Base-by-base conservation (phyloP, 2,888 invertebrate species). In the Lithodes maja region DNA sequence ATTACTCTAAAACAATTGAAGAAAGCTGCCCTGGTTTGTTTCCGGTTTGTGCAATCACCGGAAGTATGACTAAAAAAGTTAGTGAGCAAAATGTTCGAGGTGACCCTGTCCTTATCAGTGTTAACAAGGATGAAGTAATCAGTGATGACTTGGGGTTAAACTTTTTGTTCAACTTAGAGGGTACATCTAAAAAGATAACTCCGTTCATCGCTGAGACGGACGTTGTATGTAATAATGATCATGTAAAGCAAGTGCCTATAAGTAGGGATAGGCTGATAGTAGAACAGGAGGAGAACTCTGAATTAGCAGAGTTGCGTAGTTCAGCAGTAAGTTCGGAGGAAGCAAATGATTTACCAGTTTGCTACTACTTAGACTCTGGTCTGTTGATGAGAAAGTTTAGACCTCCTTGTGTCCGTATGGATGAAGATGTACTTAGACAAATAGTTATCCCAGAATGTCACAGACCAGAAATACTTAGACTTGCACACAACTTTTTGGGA, bases 281-380 rank as follows among this genome's bases (percentile, higher is more conserved):
- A 61, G 68, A 61, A 12, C 68, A 61, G 68, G 68, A 61, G 68
- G 15, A 61, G 2, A 15, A 61, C 15, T 61, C 68, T 12, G 68
- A 61, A 61, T 61, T 61, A 61, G 68, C 68, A 61, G 68, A 61
- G 7, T 61, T 61, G 2, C 68, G 68, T 61, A 61, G 68, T 15
- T 61, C 68, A 61, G 68, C 68, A 61, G 68, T 61, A 61, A 61
- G 68, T 61, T 61, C 15, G 0, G 68, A 61, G 61, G 61, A 61
- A 61, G 68, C 68, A 12, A 7, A 61, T 7, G 68, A 61, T 61
- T 61, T 61, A 61, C 68, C 68, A 61, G 68, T 61, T 15, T 61
- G 68, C 2, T 61, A 61, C 68, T 1, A 61, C 68, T 61, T 74
- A 17, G 33, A 74, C 50, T 79, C 79, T 50, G 79, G 79, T 79